These are phyloP conservation scores for Lacerta agilis DNA, from an alignment of 2,797 vertebrate genomes.

Conservation along the genomic window DNA sequence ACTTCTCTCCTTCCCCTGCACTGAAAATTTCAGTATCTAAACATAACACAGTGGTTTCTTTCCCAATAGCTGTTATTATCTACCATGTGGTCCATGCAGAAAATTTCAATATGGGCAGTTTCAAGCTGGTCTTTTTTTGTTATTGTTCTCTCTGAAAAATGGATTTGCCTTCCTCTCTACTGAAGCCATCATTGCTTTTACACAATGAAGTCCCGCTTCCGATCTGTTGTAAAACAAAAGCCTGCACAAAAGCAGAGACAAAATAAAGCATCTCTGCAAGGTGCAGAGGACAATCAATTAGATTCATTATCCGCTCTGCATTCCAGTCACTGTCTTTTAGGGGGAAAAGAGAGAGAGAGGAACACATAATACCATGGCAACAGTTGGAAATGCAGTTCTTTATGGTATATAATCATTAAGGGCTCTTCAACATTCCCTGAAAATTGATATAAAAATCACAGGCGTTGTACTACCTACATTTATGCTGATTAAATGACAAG, in stretches of 20 bases:
- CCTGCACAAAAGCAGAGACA: slow-evolving; percentile 64
- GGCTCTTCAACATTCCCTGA: slow-evolving; percentile 76
- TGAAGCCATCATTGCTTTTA: slow-evolving; percentile 56
- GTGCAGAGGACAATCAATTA: slow-evolving; percentile 77
- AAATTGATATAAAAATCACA: slow-evolving; percentile 62
- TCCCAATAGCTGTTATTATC: slow-evolving; percentile 55
- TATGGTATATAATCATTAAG: slow-evolving; percentile 80
- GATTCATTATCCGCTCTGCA: slow-evolving; percentile 79
- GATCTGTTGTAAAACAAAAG: slow-evolving; percentile 67
- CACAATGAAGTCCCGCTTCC: slow-evolving; percentile 60
- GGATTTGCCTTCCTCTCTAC: slow-evolving; percentile 57
- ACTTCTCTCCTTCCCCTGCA: slow-evolving; percentile 12
- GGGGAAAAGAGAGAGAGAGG: slow-evolving; percentile 58
- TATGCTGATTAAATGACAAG: slow-evolving; percentile 84
- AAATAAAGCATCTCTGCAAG: slow-evolving; percentile 71
- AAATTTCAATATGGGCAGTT: slow-evolving; percentile 59
- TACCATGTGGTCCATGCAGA: slow-evolving; percentile 53
- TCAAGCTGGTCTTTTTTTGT: slow-evolving; percentile 56
- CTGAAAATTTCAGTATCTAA: slow-evolving; percentile 45
- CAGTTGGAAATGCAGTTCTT: slow-evolving; percentile 76
- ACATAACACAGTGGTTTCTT: slow-evolving; percentile 53
- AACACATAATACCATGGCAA: slow-evolving; percentile 81
- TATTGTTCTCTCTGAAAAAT: slow-evolving; percentile 58
- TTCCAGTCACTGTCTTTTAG: slow-evolving; percentile 78
- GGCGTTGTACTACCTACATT: slow-evolving; percentile 76